These are phyloP conservation scores for Drosophila robusta DNA, from an alignment of 2,888 invertebrate species.

Conservation along the genomic window DNA sequence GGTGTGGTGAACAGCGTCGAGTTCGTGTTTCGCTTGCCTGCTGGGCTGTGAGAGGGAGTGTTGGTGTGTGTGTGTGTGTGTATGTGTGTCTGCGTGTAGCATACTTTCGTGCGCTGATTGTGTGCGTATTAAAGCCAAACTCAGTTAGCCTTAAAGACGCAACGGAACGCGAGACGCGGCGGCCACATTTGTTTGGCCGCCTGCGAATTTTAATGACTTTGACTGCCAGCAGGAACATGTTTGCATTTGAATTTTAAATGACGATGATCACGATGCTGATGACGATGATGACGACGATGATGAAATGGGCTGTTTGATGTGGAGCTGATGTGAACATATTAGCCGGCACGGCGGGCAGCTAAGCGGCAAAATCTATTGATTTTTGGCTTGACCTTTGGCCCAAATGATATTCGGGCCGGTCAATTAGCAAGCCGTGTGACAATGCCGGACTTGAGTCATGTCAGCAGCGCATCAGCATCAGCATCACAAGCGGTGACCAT, in stretches of 20 bases:
- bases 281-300: background rate
- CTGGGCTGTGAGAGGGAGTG: conserved; percentile 3
- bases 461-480: conserved; percentile 29
- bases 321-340: conserved; percentile 43
- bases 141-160: conserved; percentile 62
- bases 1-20: conserved; percentile 45
- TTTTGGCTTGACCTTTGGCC: conserved; percentile 41
- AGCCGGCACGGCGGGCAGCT: conserved; percentile 15
- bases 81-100: conserved; percentile 50
- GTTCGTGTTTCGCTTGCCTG: conserved; percentile 25
- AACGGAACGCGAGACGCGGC: conserved; percentile 8
- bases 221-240: conserved; percentile 46
- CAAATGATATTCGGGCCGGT: conserved; percentile 16
- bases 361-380: conserved; percentile 43
- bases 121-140: conserved; percentile 59
- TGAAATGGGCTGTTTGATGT: background rate
- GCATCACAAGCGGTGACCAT: conserved; percentile 13
- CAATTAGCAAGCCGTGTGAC: conserved; percentile 37
- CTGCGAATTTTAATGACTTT: conserved; percentile 72
- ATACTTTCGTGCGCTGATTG: conserved; percentile 73
- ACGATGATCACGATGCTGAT: conserved; percentile 40
- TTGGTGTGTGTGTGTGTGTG: background rate
- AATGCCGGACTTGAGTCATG: conserved; percentile 37
- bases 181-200: conserved; percentile 59
- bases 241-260: conserved; percentile 78